Evolutionary conservation across 2,888 invertebrate genomes (phyloP), one percentile per base, ranked within the genome.

Genomic region (Agrochola litura): DNA sequence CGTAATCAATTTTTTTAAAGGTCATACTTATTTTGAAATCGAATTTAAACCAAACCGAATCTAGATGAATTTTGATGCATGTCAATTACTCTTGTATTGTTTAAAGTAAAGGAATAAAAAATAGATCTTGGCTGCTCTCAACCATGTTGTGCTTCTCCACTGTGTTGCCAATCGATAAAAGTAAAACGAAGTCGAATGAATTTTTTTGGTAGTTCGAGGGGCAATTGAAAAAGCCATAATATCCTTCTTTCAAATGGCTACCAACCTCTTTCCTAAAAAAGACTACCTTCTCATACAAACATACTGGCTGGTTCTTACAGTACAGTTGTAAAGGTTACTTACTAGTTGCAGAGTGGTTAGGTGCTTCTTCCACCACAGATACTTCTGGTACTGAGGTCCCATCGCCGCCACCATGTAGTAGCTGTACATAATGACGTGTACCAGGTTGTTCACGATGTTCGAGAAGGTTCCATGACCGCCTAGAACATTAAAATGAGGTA

Each of bases 381-480:
- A 99, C 92, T 98, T 98, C 92, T 98, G 98, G 95, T 98, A 98
- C 91, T 98, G 97, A 0, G 98, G 98, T 1, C 99, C 99, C 97
- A 98, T 97, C 2, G 98, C 98, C 0, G 99, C 97, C 91, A 98
- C 94, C 97, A 98, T 98, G 95, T 99, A 99, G 95, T 99, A 99
- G 71, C 97, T 97, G 95, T 99, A 99, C 98, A 99, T 98, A 89
- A 98, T 97, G 71, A 98, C 97, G 93, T 99, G 99, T 8, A 99
- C 98, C 85, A 98, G 95, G 90, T 98, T 98, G 96, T 99, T 99
- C 90, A 99, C 97, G 88, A 98, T 97, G 92, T 98, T 98, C 77
- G 98, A 98, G 95, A 99, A 98, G 19, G 99, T 99, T 81, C 98
- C 98, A 92, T 99, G 99, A 25, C 99, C 99, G 93, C 98, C 98